These are phyloP conservation scores for Drosophila imparisetae DNA, from an alignment of 2,888 invertebrate genomes.

Conservation along the genomic window DNA sequence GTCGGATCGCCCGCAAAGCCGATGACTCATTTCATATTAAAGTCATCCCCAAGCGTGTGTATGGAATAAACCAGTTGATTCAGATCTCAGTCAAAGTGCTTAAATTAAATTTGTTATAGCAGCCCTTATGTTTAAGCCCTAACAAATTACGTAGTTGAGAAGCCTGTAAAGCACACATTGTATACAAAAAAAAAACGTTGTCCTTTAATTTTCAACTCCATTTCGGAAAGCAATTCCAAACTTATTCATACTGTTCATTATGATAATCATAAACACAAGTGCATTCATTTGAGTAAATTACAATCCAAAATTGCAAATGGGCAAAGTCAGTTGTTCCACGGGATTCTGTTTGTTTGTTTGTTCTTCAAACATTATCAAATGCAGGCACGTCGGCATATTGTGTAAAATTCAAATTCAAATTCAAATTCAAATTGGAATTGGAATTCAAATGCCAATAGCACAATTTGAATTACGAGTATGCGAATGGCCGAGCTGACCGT, in stretches of 20 bases:
- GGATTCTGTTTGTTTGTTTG: conserved; percentile 6
- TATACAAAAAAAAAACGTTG: background rate
- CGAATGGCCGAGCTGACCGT: conserved; percentile 69
- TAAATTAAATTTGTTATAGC: background rate
- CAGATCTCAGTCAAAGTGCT: background rate
- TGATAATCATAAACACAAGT: background rate
- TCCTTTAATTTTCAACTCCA: background rate
- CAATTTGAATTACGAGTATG: conserved; percentile 53
- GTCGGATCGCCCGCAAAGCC: background rate
- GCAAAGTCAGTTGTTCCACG: background rate
- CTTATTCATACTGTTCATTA: conserved; percentile 5
- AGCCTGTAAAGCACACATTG: background rate
- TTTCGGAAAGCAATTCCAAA: background rate
- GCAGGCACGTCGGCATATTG: conserved; percentile 52
- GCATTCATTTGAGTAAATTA: conserved; percentile 18
- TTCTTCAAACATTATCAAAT: conserved; percentile 36
- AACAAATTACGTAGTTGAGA: background rate
- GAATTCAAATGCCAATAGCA: conserved; percentile 53
- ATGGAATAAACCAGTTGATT: background rate
- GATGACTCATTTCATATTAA: conserved; percentile 23
- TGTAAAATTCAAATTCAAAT: conserved; percentile 33
- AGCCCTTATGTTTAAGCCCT: background rate
- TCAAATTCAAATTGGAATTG: conserved; percentile 10
- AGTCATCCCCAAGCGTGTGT: background rate
- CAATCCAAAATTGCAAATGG: conserved; percentile 17